Evolutionary conservation across 1,140 invertebrate genomes (phyloP).

Genomic region (Branchinecta lynchi): DNA sequence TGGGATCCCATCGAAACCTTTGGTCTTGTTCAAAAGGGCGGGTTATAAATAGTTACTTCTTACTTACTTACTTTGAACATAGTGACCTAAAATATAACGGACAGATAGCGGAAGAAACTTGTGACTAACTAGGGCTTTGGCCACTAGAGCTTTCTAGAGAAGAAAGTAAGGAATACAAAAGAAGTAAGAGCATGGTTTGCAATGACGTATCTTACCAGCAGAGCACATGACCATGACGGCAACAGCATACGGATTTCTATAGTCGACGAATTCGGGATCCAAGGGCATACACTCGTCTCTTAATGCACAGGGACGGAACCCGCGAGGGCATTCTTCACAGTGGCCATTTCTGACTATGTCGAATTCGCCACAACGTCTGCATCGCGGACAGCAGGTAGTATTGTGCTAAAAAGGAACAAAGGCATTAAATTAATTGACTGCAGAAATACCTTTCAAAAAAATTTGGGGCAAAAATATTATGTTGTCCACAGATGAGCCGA

Average conservation of each 20-base stretch:
- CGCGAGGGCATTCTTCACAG: slow-evolving; percentile 42
- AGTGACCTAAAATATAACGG: too few relatives aligned
- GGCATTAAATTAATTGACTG: slow-evolving; percentile 18
- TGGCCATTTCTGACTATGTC: slow-evolving; percentile 43
- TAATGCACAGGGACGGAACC: slow-evolving; percentile 31
- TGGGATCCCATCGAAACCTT: too few relatives aligned
- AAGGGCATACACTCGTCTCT: slow-evolving; percentile 35
- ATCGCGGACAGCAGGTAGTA: slow-evolving; percentile 44
- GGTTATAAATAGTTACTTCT: too few relatives aligned
- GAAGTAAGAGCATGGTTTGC: too few relatives aligned
- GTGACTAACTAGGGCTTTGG: too few relatives aligned
- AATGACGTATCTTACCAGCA: slow-evolving; percentile 5
- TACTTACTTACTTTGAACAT: too few relatives aligned
- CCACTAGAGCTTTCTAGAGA: too few relatives aligned
- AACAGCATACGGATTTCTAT: slow-evolving; percentile 39
- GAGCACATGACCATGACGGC: slow-evolving; percentile 38
- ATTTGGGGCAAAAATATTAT: too few relatives aligned
- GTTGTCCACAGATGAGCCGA: too few relatives aligned
- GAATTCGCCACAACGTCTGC: slow-evolving; percentile 42
- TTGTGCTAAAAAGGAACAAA: slow-evolving; percentile 28
- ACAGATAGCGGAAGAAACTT: too few relatives aligned
- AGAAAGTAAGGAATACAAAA: too few relatives aligned
- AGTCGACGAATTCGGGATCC: slow-evolving; percentile 38
- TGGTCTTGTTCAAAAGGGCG: too few relatives aligned
- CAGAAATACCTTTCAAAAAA: slow-evolving; percentile 1